Evolutionary conservation across 2,888 invertebrate genomes (phyloP).

Genomic region (Lasioglossum villosulum): DNA sequence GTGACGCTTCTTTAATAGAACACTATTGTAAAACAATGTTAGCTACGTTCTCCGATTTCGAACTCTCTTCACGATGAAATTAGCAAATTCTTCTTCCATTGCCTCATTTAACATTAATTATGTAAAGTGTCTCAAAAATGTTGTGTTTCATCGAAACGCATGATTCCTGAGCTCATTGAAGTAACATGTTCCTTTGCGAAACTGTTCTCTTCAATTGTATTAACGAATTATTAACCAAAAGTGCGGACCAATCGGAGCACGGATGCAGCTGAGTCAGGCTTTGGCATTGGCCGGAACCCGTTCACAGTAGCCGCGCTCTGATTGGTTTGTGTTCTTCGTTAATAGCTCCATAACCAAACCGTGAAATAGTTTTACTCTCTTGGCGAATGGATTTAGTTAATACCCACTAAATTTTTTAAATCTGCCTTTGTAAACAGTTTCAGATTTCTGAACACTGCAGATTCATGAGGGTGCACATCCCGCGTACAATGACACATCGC

Average conservation of each 20-base stretch:
- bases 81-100: not conserved
- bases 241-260: too few species aligned
- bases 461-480: not conserved
- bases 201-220: too few species aligned
- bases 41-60: not conserved
- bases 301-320: too few species aligned
- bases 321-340: too few species aligned
- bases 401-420: not conserved
- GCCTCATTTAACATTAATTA: not conserved
- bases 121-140: too few species aligned
- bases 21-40: not conserved
- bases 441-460: not conserved
- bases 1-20: not conserved
- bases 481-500: not conserved
- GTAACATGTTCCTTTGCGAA: too few species aligned
- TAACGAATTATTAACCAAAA: too few species aligned
- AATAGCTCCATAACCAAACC: too few species aligned
- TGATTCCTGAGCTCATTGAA: too few species aligned
- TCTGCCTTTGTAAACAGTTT: not conserved
- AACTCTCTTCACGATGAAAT: not conserved
- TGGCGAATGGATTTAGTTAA: not conserved
- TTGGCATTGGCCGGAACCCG: too few species aligned
- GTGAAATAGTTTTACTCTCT: not conserved
- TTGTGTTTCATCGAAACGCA: too few species aligned
- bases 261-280: too few species aligned